A percentile compares a stretch with the other conserved stretches of the same genome.
phyloP scores from a whole-genome alignment of 2,888 invertebrate species.

The Galerucella pusilla region DNA sequence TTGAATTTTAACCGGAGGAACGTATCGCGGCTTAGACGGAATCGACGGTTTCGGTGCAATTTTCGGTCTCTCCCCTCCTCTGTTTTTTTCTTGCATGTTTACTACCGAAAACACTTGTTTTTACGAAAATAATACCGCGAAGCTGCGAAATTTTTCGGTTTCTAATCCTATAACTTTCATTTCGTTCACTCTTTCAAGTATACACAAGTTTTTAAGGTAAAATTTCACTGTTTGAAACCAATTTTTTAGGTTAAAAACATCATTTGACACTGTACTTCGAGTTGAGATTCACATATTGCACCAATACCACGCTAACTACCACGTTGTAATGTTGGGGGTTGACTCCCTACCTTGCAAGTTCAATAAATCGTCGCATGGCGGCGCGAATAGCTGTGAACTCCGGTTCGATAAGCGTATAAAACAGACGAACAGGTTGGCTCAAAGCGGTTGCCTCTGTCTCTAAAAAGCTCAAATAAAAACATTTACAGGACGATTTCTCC shows the following conservation, averaged over 20 bases:
- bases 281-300: slow-evolving; percentile 46
- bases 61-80: slow-evolving; percentile 59
- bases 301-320: slow-evolving; percentile 59
- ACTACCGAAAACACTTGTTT: slow-evolving; percentile 29
- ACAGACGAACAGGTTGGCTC: slow-evolving; percentile 41
- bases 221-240: slow-evolving; percentile 5
- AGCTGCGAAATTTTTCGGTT: background rate
- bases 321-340: slow-evolving; percentile 63
- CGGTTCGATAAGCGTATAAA: slow-evolving; percentile 58
- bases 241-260: slow-evolving; percentile 25
- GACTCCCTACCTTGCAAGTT: slow-evolving; percentile 61
- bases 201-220: background rate
- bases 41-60: slow-evolving; percentile 60
- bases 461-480: slow-evolving; percentile 21
- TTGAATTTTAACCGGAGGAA: slow-evolving; percentile 63
- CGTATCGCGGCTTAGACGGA: slow-evolving; percentile 63
- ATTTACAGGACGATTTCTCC: slow-evolving; percentile 19
- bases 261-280: slow-evolving; percentile 24
- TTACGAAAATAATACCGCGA: slow-evolving; percentile 20
- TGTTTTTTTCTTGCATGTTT: slow-evolving; percentile 56
- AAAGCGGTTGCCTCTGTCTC: slow-evolving; percentile 20
- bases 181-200: slow-evolving; percentile 8
- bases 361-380: slow-evolving; percentile 59
- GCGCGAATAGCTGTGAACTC: slow-evolving; percentile 49
- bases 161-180: background rate